Conservation (phyloP, 1,140 invertebrate species). For the Cecropterus lyciades region DNA sequence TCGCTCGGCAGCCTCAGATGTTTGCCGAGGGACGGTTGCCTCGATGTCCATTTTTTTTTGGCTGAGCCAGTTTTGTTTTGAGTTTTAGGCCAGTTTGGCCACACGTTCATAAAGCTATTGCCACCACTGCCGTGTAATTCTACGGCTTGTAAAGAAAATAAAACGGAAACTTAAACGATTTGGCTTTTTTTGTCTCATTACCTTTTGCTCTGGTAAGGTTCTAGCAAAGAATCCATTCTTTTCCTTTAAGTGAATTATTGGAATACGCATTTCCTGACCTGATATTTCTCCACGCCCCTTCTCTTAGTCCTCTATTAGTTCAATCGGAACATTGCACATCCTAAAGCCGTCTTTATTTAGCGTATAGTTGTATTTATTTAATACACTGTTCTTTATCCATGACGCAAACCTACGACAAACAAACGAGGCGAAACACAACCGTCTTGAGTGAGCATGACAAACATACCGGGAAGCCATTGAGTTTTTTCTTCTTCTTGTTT, state of each 20-base stretch:
- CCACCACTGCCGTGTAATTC: no score
- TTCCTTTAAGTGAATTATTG: conserved; percentile 25
- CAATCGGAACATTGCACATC: conserved; percentile 42
- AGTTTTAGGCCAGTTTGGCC: no score
- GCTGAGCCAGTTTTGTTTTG: no score
- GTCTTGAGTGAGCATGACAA: conserved; percentile 8
- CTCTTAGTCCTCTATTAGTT: conserved; percentile 42
- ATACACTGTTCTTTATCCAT: neutral
- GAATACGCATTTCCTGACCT: conserved; percentile 35
- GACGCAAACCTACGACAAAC: neutral
- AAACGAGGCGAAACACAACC: conserved; percentile 7
- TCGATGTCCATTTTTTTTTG: no score
- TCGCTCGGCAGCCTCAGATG: no score
- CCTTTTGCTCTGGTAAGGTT: conserved; percentile 22
- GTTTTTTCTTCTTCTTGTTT: no score
- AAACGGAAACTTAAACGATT: no score
- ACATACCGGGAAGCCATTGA: neutral
- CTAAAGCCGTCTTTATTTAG: conserved; percentile 40
- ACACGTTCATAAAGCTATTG: no score
- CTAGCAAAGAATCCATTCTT: conserved; percentile 20
- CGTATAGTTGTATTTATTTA: conserved; percentile 37
- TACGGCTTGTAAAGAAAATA: no score
- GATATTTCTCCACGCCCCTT: conserved; percentile 42
- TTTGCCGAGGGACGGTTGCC: no score
- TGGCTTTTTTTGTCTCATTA: conserved; percentile 36